Conservation (phyloP, 2,113 vertebrate species). For the Anser cygnoides region DNA sequence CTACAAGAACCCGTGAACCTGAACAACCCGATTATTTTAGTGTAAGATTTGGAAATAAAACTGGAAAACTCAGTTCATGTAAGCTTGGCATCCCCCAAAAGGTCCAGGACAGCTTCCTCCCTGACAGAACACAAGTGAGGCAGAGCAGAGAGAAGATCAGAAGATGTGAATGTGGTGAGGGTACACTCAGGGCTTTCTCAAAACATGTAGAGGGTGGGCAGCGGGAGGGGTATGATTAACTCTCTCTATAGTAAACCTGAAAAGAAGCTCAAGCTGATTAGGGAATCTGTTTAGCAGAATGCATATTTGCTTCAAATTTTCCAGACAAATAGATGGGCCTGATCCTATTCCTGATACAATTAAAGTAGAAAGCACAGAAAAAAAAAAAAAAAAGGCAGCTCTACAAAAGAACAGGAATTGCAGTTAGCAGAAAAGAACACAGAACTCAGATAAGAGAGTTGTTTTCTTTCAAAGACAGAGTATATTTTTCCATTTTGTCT, state of each 20-base stretch:
- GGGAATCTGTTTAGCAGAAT: neutral
- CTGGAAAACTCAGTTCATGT: neutral
- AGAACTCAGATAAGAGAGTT: neutral
- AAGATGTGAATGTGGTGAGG: neutral
- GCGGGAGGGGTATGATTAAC: neutral
- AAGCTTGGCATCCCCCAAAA: neutral
- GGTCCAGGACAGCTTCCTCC: neutral
- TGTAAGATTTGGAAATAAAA: constrained; percentile 1
- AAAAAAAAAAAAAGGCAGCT: neutral
- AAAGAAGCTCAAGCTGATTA: neutral
- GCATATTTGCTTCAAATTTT: neutral
- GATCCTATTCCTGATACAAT: neutral
- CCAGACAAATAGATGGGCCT: neutral
- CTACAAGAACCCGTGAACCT: neutral
- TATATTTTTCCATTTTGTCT: neutral
- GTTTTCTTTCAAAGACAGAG: neutral
- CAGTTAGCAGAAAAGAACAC: neutral
- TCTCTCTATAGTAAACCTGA: neutral
- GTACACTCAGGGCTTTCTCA: neutral
- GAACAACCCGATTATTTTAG: neutral
- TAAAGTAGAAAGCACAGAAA: neutral
- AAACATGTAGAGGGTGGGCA: fast-evolving
- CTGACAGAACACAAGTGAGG: neutral
- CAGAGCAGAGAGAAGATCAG: neutral
- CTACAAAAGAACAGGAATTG: neutral